phyloP scores from a whole-genome alignment of 2,888 invertebrate species.

The Romanomermis culicivorax region DNA sequence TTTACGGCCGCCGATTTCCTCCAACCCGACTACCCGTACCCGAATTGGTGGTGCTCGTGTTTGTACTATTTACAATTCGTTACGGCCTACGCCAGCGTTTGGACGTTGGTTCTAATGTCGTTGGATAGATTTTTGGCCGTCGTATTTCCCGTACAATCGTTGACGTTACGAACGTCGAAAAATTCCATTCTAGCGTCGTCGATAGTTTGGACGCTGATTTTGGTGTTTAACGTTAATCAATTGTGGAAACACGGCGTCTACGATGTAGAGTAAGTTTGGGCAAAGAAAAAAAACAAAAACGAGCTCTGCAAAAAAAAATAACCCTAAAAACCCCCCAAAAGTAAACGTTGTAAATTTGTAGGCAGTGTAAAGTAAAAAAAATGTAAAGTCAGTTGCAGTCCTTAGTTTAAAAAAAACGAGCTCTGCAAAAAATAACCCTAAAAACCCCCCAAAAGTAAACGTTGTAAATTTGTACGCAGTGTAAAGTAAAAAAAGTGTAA shows the following conservation, averaged over 20 bases:
- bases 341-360: too few relatives aligned
- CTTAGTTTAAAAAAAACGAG: too few relatives aligned
- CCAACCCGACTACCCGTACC: slow-evolving; percentile 68
- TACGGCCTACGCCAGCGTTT: slow-evolving; percentile 75
- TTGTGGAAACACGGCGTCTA: slow-evolving; percentile 20
- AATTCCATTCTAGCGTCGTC: slow-evolving; percentile 58
- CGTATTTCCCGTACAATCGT: slow-evolving; percentile 69
- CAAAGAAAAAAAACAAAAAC: too few relatives aligned
- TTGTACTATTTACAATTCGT: slow-evolving; percentile 67
- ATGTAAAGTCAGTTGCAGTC: too few relatives aligned
- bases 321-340: too few relatives aligned
- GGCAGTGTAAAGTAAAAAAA: too few relatives aligned
- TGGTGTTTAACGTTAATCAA: slow-evolving; percentile 26
- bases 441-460: too few relatives aligned
- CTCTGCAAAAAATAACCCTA: too few relatives aligned
- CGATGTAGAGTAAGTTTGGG: slow-evolving; percentile 14
- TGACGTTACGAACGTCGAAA: slow-evolving; percentile 55
- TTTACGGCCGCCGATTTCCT: slow-evolving; percentile 78
- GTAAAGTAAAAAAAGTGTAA: too few relatives aligned
- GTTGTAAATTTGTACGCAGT: too few relatives aligned
- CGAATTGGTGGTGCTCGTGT: slow-evolving; percentile 65
- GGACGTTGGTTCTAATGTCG: slow-evolving; percentile 78
- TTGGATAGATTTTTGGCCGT: slow-evolving; percentile 72
- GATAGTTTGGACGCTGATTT: slow-evolving; percentile 56
- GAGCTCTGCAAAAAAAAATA: too few relatives aligned